Base-by-base conservation (phyloP, 2,113 vertebrate genomes). In the Podilymbus podiceps region DNA sequence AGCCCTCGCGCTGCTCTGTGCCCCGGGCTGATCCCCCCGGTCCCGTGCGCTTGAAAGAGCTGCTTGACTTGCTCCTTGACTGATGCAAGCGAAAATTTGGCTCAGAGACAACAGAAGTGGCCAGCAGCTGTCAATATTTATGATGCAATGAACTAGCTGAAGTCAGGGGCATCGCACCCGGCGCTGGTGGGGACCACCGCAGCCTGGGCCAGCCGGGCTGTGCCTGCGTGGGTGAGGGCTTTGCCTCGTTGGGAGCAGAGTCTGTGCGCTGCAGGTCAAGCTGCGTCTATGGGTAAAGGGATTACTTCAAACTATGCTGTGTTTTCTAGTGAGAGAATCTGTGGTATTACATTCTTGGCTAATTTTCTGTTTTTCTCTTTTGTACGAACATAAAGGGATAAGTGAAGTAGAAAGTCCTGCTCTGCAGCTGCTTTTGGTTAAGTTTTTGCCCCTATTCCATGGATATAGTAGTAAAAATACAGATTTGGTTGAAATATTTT, bases 331-430 rank as follows among this genome's bases (percentile, higher is more conserved):
- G 49, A 60, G 79, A 47, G 60, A 84, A 90, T 72, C 19, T 71
- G 24, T 46, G 79, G 13, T 58, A 53, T 75, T 78, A 9, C 86
- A 42, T 68, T 93, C 96, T 81, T 93, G 96, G 96, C 80, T 84
- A 79, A 67, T 88, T 89, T 68, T 95, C 93, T 91, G 9, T 55
- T 86, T 82, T 62, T 88, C 84, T 90, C 76, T 64, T 92, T 94
- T 78, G 89, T 94, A 44, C 58, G 76, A 92, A 90, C 78, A 78
- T 49, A 64, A 96, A 83, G 77, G 84, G 90, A 78, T 93, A 93
- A 94, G 89, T 80, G 85, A 67, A 85, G 62, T 56, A 88, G 92
- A 83, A 95, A 88, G 89, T 38, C 31, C 8, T 0, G n/a, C 64
- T 83, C 38, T 1, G 8, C 89, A 95, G 91, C 82, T 95, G 93